Evolutionary conservation across 2,113 vertebrate genomes (phyloP).

Genomic region (Illadopsis cleaveri): DNA sequence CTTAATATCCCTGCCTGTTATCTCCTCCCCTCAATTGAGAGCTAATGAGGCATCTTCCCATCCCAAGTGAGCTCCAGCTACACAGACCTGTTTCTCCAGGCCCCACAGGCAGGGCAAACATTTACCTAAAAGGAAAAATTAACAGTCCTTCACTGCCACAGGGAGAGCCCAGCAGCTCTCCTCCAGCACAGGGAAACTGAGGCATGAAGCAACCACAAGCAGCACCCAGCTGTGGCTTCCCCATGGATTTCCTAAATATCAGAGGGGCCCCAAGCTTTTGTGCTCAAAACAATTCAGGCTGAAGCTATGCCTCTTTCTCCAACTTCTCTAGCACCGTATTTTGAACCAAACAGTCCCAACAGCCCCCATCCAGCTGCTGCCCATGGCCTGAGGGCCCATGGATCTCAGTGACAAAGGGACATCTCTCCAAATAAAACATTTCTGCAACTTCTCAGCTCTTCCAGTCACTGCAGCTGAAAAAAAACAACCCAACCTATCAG

Average conservation of each 20-base stretch:
- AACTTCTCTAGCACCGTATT: not conserved
- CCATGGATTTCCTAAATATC: not conserved
- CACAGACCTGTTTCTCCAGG: not conserved
- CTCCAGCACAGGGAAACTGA: not conserved
- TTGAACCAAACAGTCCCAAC: not conserved
- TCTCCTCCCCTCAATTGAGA: slow-evolving; percentile 1
- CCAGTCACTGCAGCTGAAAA: not conserved
- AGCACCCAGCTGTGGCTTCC: not conserved
- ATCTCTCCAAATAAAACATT: not conserved
- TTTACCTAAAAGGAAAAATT: not conserved
- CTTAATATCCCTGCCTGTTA: not conserved
- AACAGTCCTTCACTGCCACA: not conserved
- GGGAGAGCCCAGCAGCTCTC: not conserved
- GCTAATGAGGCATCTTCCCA: slow-evolving; percentile 32
- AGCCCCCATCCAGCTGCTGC: not conserved
- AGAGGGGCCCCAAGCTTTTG: not conserved
- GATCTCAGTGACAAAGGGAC: not conserved
- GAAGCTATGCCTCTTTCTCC: not conserved
- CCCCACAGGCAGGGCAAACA: not conserved
- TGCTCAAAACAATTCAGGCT: not conserved
- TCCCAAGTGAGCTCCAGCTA: not conserved
- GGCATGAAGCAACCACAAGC: not conserved
- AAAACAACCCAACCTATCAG: not conserved
- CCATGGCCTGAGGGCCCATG: not conserved
- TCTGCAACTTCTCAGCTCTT: not conserved